These are phyloP conservation scores for Clivina fossor DNA, from an alignment of 2,888 invertebrate genomes.

Conservation along the genomic window DNA sequence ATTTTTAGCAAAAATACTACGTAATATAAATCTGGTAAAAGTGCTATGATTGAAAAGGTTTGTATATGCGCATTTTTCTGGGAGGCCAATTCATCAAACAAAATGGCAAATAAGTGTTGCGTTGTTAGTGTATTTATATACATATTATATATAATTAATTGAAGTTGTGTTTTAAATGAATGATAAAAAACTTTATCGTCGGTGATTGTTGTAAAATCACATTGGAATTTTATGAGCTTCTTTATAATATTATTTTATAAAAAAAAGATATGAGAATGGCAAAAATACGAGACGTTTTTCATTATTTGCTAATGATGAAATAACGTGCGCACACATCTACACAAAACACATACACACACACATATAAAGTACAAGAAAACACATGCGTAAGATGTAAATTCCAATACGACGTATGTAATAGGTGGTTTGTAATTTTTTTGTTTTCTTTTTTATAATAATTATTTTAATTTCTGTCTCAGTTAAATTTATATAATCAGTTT, in stretches of 20 bases:
- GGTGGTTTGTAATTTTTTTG: constrained; percentile 22
- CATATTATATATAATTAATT: constrained; percentile 32
- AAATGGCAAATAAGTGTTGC: constrained; percentile 29
- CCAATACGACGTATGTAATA: constrained; percentile 16
- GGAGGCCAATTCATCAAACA: constrained; percentile 23
- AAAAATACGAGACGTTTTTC: constrained; percentile 17
- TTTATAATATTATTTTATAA: constrained; percentile 30
- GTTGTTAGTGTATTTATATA: constrained; percentile 34
- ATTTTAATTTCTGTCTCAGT: constrained; percentile 13
- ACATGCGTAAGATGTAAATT: constrained; percentile 22
- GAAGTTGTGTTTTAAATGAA: constrained; percentile 33
- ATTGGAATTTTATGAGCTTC: constrained; percentile 32
- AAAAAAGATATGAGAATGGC: constrained; percentile 24
- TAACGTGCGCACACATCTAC: constrained; percentile 10
- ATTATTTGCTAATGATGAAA: constrained; percentile 22
- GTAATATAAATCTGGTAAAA: background rate
- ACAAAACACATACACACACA: constrained; percentile 10
- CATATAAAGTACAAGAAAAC: constrained; percentile 17
- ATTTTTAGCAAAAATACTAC: too few species aligned
- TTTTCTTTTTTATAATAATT: constrained; percentile 4
- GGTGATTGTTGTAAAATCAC: constrained; percentile 28
- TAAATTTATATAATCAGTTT: too few species aligned
- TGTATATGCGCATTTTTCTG: constrained; percentile 7
- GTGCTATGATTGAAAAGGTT: constrained; percentile 12
- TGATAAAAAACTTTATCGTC: constrained; percentile 26